Conservation (phyloP, 1,140 invertebrate species). For the Zaprionus africanus region DNA sequence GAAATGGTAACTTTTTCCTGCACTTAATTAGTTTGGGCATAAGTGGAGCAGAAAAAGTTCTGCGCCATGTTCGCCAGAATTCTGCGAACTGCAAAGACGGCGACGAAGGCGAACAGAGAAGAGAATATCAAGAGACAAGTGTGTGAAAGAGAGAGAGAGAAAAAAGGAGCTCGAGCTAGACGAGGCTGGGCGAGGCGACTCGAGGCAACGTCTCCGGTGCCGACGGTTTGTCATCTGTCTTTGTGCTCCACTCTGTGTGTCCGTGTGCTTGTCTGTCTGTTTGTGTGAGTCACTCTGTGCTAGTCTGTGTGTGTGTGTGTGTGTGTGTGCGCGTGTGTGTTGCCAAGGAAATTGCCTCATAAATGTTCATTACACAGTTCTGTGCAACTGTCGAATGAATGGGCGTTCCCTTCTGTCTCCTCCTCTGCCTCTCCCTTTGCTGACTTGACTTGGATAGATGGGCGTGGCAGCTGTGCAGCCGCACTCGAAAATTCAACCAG, state of each 20-base stretch:
- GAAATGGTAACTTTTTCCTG: conserved; percentile 81
- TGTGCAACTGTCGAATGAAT: conserved; percentile 61
- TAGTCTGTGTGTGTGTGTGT: conserved; percentile 24
- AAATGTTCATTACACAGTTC: conserved; percentile 80
- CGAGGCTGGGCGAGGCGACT: conserved; percentile 3
- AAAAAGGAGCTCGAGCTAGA: not conserved
- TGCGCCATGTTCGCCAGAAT: conserved; percentile 46
- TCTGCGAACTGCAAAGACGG: conserved; percentile 42
- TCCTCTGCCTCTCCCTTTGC: not conserved
- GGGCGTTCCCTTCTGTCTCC: conserved; percentile 19
- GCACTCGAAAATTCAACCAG: conserved; percentile 29
- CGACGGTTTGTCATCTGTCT: conserved; percentile 64
- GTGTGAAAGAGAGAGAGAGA: not conserved
- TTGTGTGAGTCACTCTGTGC: conserved; percentile 19
- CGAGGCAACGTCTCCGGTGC: conserved; percentile 39
- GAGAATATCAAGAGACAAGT: not conserved
- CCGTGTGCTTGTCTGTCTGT: conserved; percentile 8
- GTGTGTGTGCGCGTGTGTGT: conserved; percentile 46
- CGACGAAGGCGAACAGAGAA: conserved; percentile 8
- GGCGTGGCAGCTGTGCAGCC: conserved; percentile 23
- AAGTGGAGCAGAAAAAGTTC: conserved; percentile 81
- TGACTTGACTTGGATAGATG: conserved; percentile 11
- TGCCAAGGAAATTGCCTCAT: conserved; percentile 81
- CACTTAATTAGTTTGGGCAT: conserved; percentile 83
- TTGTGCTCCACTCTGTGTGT: conserved; percentile 25